A percentile compares a stretch with the other conserved stretches of the same genome.
These are phyloP conservation scores for Zosterops pallidus DNA, from an alignment of 2,113 vertebrate species.

Conservation along the genomic window DNA sequence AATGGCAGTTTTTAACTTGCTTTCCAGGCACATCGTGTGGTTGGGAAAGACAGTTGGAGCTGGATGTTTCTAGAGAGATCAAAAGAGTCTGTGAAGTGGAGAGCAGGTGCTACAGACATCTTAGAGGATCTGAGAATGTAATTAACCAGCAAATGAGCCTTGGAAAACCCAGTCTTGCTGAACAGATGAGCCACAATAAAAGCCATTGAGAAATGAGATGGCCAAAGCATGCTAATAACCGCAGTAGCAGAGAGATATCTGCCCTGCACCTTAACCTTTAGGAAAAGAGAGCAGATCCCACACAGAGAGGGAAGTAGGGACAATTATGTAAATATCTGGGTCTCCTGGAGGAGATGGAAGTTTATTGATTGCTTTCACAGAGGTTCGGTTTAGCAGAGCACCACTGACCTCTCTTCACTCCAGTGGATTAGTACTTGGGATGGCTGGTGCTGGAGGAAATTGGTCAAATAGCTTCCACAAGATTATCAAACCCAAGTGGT, in stretches of 20 bases:
- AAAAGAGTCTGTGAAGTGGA: conserved; percentile 76
- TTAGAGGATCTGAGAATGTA: conserved; percentile 77
- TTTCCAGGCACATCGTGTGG: conserved; percentile 64
- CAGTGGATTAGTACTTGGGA: neutral
- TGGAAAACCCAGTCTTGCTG: conserved; percentile 66
- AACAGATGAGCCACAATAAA: conserved; percentile 73
- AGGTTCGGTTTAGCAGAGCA: conserved; percentile 49
- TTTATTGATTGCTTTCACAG: conserved; percentile 76
- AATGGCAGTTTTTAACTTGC: conserved; percentile 51
- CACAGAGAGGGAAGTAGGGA: conserved; percentile 36
- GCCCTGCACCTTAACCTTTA: conserved; percentile 69
- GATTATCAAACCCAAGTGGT: neutral
- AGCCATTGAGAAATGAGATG: conserved; percentile 59
- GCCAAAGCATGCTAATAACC: conserved; percentile 62
- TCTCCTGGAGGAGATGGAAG: conserved; percentile 72
- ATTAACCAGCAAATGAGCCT: conserved; percentile 82
- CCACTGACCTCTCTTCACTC: neutral
- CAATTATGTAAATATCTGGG: conserved; percentile 77
- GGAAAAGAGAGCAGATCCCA: conserved; percentile 33
- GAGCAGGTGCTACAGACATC: conserved; percentile 75
- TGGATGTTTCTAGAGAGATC: conserved; percentile 77
- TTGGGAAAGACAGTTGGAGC: conserved; percentile 76
- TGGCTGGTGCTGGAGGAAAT: neutral
- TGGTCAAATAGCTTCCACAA: neutral
- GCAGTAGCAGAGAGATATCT: conserved; percentile 58